Evolutionary conservation across 1,140 invertebrate species (phyloP), one percentile per base, ranked within the genome.

Genomic region (Macrostomum lignano): DNA sequence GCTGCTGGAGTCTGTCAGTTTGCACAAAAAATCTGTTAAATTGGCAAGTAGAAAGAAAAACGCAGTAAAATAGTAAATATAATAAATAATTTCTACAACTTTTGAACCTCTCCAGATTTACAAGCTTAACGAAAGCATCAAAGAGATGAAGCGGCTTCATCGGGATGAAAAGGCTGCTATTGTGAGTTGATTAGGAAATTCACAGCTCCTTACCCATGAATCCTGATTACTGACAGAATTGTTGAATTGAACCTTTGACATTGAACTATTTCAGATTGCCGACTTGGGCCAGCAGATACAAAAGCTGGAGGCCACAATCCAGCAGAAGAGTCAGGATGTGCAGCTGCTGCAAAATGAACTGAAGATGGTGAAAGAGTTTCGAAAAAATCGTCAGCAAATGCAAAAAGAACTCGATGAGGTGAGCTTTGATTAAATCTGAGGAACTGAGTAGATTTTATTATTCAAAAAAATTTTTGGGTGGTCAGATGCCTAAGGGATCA

Each of bases 341-440:
- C 46, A 49, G 21, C 25, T 55, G 5, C 44, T 55, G 42, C 46
- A 52, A 31, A 49, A 41, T 30, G 55, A 58, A 36, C 42, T 58
- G 6, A 53, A 56, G 40, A 36, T 48, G 34, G 49, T 58, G 2
- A 55, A 56, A 32, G 53, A 58, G 36, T 57, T 56, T 38, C 32
- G 51, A 17, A 41, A 45, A 15, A 52, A 52, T 36, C 39, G 52
- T 34, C 47, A 44, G 29, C 47, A 52, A 25, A 53, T 58, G 51
- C 49, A 55, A 38, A 53, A 47, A 34, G 52, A 56, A 33, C 37
- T 56, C 11, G 49, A 55, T 33, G 49, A 55, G 40, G 40, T 40
- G 25, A 3, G 5, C 15, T 5, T 10, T 11, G 11, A 13, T 14
- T 17, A 17, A 24, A 10, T 11, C 17, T 10, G 11, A 33, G 7